Evolutionary conservation across 2,888 invertebrate genomes (phyloP).

Genomic region (Augochlorella aurata): DNA sequence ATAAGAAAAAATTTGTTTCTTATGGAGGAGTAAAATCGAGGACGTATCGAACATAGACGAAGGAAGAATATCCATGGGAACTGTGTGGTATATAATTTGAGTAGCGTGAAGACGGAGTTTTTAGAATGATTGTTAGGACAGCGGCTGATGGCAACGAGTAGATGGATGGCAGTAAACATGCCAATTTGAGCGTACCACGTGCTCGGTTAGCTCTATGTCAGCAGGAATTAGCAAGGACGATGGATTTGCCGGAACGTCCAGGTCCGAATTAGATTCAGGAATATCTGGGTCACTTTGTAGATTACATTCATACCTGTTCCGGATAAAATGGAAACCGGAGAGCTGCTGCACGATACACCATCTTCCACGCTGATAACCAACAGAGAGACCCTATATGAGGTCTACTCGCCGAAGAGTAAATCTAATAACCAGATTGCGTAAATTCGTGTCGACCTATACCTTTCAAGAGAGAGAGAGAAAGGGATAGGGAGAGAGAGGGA

Average conservation of each 20-base stretch:
- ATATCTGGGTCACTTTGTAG: constrained; percentile 12
- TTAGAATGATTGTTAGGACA: not conserved
- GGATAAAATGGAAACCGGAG: constrained; percentile 2
- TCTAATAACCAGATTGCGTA: not conserved
- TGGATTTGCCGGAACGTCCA: constrained; percentile 5
- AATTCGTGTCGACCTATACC: not conserved
- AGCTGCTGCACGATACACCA: not conserved
- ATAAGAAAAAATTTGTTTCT: too few relatives aligned
- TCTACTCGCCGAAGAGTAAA: not conserved
- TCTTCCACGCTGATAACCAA: not conserved
- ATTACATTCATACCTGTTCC: constrained; percentile 11
- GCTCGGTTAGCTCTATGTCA: constrained; percentile 19
- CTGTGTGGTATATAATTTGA: too few relatives aligned
- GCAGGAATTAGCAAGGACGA: constrained; percentile 9
- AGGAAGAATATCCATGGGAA: too few relatives aligned
- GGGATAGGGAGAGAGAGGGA: not conserved
- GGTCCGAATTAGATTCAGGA: constrained; percentile 5
- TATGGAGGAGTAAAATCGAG: too few relatives aligned
- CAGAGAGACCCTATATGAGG: not conserved
- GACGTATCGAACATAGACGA: too few relatives aligned
- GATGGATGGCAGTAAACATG: not conserved
- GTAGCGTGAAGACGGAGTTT: not conserved
- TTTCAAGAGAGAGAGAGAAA: not conserved
- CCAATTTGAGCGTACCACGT: constrained; percentile 9
- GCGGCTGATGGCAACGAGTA: not conserved